Evolutionary conservation across 2,888 invertebrate species (phyloP).

Genomic region (Malacosoma neustria): DNA sequence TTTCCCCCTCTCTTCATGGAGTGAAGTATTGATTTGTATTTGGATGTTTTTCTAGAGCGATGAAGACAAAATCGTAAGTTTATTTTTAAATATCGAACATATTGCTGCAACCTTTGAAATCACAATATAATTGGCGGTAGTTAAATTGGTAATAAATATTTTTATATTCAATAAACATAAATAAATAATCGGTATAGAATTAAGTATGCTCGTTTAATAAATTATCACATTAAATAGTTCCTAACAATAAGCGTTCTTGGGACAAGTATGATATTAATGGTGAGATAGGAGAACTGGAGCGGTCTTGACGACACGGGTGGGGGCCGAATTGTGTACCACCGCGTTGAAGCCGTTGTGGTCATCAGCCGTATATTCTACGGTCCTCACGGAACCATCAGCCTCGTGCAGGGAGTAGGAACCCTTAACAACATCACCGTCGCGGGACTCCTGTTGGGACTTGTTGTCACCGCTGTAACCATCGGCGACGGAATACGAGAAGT

Average conservation of each 20-base stretch:
- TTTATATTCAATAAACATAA: no score
- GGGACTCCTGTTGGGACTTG: slow-evolving; percentile 59
- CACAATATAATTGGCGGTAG: no score
- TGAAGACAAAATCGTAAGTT: no score
- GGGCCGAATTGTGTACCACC: slow-evolving; percentile 52
- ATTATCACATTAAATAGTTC: background rate
- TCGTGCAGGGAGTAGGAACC: slow-evolving; percentile 71
- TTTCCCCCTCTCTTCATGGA: no score
- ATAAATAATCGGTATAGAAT: background rate
- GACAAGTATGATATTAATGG: slow-evolving; percentile 20
- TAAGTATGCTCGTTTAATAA: background rate
- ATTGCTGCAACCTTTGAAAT: no score
- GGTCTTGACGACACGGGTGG: slow-evolving; percentile 30
- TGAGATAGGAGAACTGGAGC: slow-evolving; percentile 32
- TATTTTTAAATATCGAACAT: no score
- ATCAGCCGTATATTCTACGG: slow-evolving; percentile 65
- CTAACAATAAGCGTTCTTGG: background rate
- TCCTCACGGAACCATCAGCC: slow-evolving; percentile 63
- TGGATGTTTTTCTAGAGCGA: no score
- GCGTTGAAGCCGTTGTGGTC: slow-evolving; percentile 56
- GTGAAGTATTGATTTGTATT: no score
- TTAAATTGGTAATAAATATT: no score
- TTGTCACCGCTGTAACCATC: slow-evolving; percentile 64
- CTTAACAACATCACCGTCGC: slow-evolving; percentile 69
- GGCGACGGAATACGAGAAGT: slow-evolving; percentile 57